Evolutionary conservation across 1,140 invertebrate genomes (phyloP), one percentile per base, ranked within the genome.

Genomic region (Chelonus insularis): DNA sequence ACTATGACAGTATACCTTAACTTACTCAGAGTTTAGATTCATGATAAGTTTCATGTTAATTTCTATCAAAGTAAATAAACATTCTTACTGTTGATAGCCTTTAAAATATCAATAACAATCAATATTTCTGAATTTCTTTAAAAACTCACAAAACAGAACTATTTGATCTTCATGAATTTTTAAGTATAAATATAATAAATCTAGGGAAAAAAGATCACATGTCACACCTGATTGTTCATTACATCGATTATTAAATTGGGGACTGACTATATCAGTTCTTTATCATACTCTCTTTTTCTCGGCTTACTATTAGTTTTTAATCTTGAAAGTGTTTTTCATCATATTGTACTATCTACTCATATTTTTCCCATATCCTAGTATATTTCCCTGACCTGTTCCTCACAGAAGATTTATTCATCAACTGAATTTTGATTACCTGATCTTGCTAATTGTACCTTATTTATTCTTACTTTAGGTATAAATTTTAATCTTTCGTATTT

Each of bases 71-170:
- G n/a, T n/a, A n/a, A n/a, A n/a, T n/a, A n/a, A n/a, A n/a, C n/a
- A n/a, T n/a, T n/a, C n/a, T n/a, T n/a, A n/a, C n/a, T n/a, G n/a
- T n/a, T n/a, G n/a, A n/a, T n/a, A n/a, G n/a, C n/a, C n/a, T n/a
- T n/a, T n/a, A n/a, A n/a, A n/a, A n/a, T n/a, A n/a, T n/a, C n/a
- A n/a, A n/a, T n/a, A n/a, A n/a, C n/a, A n/a, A n/a, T n/a, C n/a
- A n/a, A n/a, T n/a, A n/a, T n/a, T n/a, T n/a, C n/a, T n/a, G n/a
- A n/a, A n/a, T n/a, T n/a, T n/a, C n/a, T 18, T 4, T 65, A 20
- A 18, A 32, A 4, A 62, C 59, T 12, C 20, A 65, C 41, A 48
- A 57, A 4, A 20, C 48, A 8, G 20, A 51, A 29, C 20, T 61
- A 4, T 9, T 37, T 0, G 47, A 61, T 14, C 29, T 65, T 1